Base-by-base conservation (phyloP, 2,113 vertebrate species). In the Pachycephala philippinensis region DNA sequence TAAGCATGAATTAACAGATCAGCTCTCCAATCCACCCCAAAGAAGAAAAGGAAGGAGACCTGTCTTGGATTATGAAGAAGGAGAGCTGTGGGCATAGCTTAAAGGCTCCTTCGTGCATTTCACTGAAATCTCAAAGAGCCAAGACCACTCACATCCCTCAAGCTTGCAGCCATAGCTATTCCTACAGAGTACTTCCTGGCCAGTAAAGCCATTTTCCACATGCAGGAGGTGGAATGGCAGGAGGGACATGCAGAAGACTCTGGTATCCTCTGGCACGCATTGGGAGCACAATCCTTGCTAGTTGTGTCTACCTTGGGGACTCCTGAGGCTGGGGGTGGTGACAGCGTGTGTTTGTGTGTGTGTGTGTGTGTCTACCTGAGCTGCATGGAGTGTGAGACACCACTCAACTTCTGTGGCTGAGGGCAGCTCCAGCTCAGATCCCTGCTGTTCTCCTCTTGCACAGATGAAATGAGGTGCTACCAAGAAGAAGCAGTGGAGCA, bases 291-390 rank as follows among this genome's bases (percentile, higher is more conserved):
- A 27, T 10, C 28, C 33, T 75, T 35, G 14, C 15, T 69, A 49
- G 12, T n/a, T n/a, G n/a, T n/a, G n/a, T n/a, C n/a, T n/a, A n/a
- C n/a, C n/a, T n/a, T n/a, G n/a, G n/a, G n/a, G n/a, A n/a, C n/a
- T 39, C 35, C 47, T 40, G 47, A 52, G 56, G 35, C 52, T 0
- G 2, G 4, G 20, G 7, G 5, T 30, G 22, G 35, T 37, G 47
- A 22, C 27, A 52, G 27, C 10, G 0, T 17, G 26, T 24, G 26
- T 2, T 0, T 21, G 18, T 11, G 49, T 15, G 28, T 3, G 0
- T 18, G 27, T 2, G 0, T 18, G 39, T 27, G 20, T 2, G 0
- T 21, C 15, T 13, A 65, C 28, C 78, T 61, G n/a, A n/a, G 35
- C 23, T 2, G 5, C 8, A 47, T 28, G 5, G 59, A 72, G 33